These are phyloP conservation scores for Megalops atlanticus DNA, from an alignment of 2,113 vertebrate genomes.

Conservation along the genomic window DNA sequence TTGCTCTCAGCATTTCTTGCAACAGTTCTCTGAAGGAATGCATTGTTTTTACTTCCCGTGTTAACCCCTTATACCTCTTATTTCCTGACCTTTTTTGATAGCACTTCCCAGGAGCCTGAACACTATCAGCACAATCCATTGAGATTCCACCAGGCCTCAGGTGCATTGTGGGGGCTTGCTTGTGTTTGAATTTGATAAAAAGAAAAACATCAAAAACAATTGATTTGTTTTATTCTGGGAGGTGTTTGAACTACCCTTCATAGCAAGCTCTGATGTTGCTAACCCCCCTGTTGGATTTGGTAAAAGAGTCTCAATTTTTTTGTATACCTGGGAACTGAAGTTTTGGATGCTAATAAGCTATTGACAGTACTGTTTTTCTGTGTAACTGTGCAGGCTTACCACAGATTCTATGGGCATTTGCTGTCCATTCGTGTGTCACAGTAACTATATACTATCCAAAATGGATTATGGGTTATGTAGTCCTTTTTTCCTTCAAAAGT, in stretches of 20 bases:
- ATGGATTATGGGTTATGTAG: slow-evolving; percentile 55
- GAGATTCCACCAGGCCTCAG: not conserved
- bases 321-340: slow-evolving; percentile 16
- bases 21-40: slow-evolving; percentile 21
- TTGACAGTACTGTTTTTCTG: slow-evolving; percentile 14
- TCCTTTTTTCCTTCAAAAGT: slow-evolving; percentile 63
- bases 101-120: slow-evolving; percentile 10
- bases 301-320: not conserved
- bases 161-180: slow-evolving; percentile 15
- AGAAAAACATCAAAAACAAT: slow-evolving; percentile 9
- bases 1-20: slow-evolving; percentile 51
- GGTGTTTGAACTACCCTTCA: not conserved
- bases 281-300: not conserved
- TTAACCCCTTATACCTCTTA: not conserved
- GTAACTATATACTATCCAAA: slow-evolving; percentile 63
- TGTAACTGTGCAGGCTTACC: slow-evolving; percentile 33
- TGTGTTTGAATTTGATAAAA: not conserved
- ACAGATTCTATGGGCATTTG: slow-evolving; percentile 42
- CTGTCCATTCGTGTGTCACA: slow-evolving; percentile 51
- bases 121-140: slow-evolving; percentile 13
- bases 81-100: slow-evolving; percentile 21
- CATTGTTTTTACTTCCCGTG: slow-evolving; percentile 2
- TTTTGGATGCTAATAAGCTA: not conserved
- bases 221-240: slow-evolving; percentile 4
- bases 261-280: not conserved